phyloP scores from a whole-genome alignment of 2,113 vertebrate genomes.

The Leiothrix lutea region DNA sequence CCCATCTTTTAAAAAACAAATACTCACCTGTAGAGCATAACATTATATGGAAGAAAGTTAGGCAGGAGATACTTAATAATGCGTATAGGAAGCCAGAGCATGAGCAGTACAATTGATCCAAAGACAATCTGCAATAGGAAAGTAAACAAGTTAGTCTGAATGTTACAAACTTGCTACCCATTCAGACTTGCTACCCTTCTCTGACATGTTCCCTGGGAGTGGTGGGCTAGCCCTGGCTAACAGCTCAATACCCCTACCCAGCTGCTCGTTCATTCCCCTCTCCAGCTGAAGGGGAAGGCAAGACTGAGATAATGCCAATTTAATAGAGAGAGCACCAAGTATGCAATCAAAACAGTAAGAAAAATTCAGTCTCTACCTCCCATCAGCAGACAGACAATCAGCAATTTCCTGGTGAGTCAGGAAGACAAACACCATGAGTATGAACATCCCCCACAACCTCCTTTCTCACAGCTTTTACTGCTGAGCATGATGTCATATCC shows the following conservation, averaged over 20 bases:
- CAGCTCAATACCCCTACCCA: not conserved
- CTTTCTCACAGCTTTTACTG: not conserved
- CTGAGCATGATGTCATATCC: not conserved
- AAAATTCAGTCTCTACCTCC: not conserved
- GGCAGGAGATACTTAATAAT: slow-evolving; percentile 91
- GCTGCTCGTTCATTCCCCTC: not conserved
- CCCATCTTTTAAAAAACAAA: not conserved
- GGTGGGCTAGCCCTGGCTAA: not conserved
- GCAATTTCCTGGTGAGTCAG: not conserved
- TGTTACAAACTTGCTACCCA: too few relatives aligned
- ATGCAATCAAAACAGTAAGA: not conserved
- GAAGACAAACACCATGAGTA: not conserved
- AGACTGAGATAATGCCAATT: not conserved
- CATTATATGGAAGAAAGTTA: slow-evolving; percentile 94
- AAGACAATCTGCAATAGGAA: slow-evolving; percentile 87
- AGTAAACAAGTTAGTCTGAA: not conserved
- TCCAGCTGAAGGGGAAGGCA: not conserved
- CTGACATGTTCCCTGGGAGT: not conserved
- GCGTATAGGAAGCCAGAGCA: slow-evolving; percentile 96
- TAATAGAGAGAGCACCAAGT: not conserved
- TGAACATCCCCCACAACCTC: not conserved
- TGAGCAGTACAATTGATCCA: slow-evolving; percentile 94
- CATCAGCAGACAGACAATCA: not conserved
- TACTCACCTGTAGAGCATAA: slow-evolving; percentile 95
- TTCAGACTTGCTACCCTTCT: too few relatives aligned